Conservation (phyloP, 2,888 invertebrate species). For the Thyatira batis region DNA sequence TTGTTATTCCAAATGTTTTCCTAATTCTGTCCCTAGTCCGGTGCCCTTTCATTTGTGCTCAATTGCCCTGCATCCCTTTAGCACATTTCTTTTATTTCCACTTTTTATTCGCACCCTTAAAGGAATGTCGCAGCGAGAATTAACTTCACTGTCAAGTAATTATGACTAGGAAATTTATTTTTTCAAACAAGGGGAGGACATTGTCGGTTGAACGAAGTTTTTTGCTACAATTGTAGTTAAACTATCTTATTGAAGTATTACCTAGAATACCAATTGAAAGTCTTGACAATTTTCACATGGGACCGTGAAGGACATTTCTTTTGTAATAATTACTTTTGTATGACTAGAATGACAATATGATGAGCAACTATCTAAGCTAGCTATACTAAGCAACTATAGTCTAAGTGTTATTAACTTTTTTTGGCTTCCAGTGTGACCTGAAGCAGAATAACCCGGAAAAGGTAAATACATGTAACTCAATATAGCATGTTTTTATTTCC, state of each 20-base stretch:
- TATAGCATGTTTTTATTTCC: too few relatives aligned
- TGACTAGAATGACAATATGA: too few relatives aligned
- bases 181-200: conserved; percentile 30
- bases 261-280: neutral
- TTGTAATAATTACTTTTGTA: too few relatives aligned
- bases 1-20: conserved; percentile 55
- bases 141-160: conserved; percentile 55
- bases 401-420: too few relatives aligned
- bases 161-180: conserved; percentile 56
- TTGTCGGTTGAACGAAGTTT: neutral
- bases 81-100: conserved; percentile 74
- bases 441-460: too few relatives aligned
- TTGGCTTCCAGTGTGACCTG: too few relatives aligned
- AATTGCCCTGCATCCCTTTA: conserved; percentile 74
- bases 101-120: conserved; percentile 60
- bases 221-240: neutral
- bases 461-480: too few relatives aligned
- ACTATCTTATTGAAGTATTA: neutral
- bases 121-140: conserved; percentile 58
- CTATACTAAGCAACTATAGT: too few relatives aligned
- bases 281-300: neutral
- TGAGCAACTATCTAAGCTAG: too few relatives aligned
- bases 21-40: conserved; percentile 65
- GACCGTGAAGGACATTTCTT: neutral
- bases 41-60: conserved; percentile 74